A percentile compares a stretch with the other conserved stretches of the same genome.
These are phyloP conservation scores for Siphlonurus alternatus DNA, from an alignment of 2,888 invertebrate species.

Conservation along the genomic window DNA sequence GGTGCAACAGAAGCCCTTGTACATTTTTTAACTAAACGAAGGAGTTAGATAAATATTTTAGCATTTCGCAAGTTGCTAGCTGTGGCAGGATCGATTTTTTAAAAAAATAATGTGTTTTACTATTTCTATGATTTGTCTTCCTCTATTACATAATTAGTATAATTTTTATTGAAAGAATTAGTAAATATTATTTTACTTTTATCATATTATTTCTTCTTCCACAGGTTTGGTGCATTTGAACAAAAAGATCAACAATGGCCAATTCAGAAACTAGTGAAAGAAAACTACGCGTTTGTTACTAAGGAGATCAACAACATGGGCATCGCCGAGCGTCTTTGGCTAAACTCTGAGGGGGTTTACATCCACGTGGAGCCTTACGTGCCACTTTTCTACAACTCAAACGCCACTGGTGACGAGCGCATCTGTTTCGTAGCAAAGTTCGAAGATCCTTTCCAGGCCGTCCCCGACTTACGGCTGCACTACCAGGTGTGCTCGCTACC, in stretches of 20 bases:
- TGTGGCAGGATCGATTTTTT: too few relatives aligned
- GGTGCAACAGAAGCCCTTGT: too few relatives aligned
- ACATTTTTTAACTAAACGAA: too few relatives aligned
- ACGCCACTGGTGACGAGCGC: conserved; percentile 32
- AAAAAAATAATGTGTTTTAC: too few relatives aligned
- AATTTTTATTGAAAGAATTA: too few relatives aligned
- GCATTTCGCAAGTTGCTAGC: too few relatives aligned
- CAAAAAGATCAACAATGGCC: conserved; percentile 44
- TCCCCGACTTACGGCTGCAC: conserved; percentile 23
- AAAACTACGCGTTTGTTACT: conserved; percentile 39
- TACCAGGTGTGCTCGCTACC: conserved; percentile 44
- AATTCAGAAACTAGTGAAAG: conserved; percentile 34
- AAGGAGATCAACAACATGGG: conserved; percentile 37
- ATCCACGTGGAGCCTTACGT: conserved; percentile 41
- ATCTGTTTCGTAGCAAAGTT: conserved; percentile 41
- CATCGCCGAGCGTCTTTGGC: conserved; percentile 49
- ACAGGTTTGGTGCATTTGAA: conserved; percentile 37
- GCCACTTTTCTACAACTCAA: conserved; percentile 55
- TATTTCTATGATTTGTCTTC: too few relatives aligned
- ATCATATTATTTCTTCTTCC: neutral
- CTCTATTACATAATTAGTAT: too few relatives aligned
- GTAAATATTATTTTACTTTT: too few relatives aligned
- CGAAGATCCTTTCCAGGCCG: conserved; percentile 25
- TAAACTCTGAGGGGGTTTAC: conserved; percentile 50
- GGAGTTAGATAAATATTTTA: too few relatives aligned